Base-by-base conservation (phyloP, 2,797 vertebrate genomes). In the Platyrinchus mystaceus region DNA sequence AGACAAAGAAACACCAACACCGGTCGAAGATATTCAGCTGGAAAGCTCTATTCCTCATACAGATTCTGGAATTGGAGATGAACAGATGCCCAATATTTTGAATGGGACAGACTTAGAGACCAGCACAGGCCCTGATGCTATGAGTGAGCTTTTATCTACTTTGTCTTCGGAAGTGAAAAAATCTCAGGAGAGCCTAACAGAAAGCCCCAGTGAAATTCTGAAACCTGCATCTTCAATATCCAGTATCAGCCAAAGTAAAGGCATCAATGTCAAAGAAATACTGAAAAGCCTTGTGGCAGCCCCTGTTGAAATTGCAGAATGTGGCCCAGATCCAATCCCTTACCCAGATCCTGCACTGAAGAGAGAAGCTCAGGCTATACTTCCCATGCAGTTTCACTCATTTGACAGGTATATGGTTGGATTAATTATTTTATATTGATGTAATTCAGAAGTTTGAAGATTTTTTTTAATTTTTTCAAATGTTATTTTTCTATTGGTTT, bases 251-350 rank as follows among this genome's bases (percentile, higher is more conserved):
- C 99, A 99, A 96, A 98, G 98, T 96, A 99, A 98, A 97, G 98
- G 99, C 93, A 99, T 99, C 95, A 99, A 99, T 82, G 98, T 99
- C 79, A 99, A 99, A 96, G 99, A 99, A 97, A 99, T 99, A 94
- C 91, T 99, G 84, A 99, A 99, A 97, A 99, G 99, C 88, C 98
- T 99, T 62, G 99, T 99, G 75, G 99, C 99, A 20, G 98, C 99
- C n/a, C 99, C 99, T 3, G 97, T 98, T 76, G 99, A 99, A 88
- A 98, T 98, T 84, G 94, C 98, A 82, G 99, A 99, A 86, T 98
- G 98, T 50, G 98, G 99, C 12, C 98, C 98, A 1, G 99, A 99
- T 95, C 98, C 98, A 0, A 94, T 98, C 74, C 98, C 98, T 22
- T 99, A 99, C 96, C 98, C 99, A 39, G 99, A 99, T 82, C 98